Evolutionary conservation across 1,140 invertebrate genomes (phyloP), one percentile per base, ranked within the genome.

Genomic region (Microplitis mediator): DNA sequence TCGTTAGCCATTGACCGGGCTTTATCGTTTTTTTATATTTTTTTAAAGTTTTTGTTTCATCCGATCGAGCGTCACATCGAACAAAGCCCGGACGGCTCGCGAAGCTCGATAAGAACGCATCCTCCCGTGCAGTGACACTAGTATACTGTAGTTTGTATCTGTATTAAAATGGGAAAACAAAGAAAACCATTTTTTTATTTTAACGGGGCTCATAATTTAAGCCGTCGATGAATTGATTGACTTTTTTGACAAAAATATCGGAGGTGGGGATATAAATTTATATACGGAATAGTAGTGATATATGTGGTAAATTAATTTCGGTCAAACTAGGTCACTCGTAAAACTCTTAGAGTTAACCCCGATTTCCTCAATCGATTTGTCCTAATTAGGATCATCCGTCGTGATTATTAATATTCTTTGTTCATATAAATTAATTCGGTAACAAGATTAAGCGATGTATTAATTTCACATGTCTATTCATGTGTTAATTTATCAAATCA

Each of bases 361-460:
- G 35, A 60, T 69, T 61, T 50, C 72, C 77, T 56, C 62, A 77
- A 82, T 82, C 80, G 82, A 84, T 84, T 84, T 83, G 83, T 83
- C 83, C 82, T 84, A 83, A 84, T 83, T 82, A 80, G 78, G 76
- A 82, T 81, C 80, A 78, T 78, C 81, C 79, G 39, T 11, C 4
- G 36, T n/a, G 13, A 14, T 58, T 32, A 45, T 11, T 23, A 35
- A 35, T 11, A 13, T 13, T 3, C 11, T 32, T 61, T 31, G 9
- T 61, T 61, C 58, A 31, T 34, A 61, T 23, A 2, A 23, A 61
- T 61, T 32, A 61, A 61, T 32, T 9, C 2, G 39, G 11, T 45
- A 45, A 45, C 39, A 45, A 45, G 39, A 45, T 45, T 45, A 45
- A 45, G 2, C 39, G 23, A 23, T 23, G 23, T 23, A 23, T 23